A percentile compares a stretch with the other conserved stretches of the same genome.
Evolutionary conservation across 2,888 invertebrate species (phyloP).

Genomic region (Rhorus exstirpatorius): DNA sequence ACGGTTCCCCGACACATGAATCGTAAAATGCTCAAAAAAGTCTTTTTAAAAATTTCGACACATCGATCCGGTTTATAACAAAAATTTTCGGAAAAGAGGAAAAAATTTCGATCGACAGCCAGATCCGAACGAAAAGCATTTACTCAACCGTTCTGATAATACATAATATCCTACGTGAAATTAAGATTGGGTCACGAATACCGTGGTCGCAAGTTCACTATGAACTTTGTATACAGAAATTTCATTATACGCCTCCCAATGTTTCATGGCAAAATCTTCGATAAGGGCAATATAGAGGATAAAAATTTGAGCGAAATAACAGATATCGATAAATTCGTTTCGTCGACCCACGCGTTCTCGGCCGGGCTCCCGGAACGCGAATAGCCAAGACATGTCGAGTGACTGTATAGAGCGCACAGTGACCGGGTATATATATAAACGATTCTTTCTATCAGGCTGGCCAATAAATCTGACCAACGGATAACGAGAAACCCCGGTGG

Average conservation of each 20-base stretch:
- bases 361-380: slow-evolving; percentile 63
- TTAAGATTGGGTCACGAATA: background rate
- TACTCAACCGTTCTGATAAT: no score
- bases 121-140: no score
- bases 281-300: background rate
- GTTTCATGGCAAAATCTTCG: background rate
- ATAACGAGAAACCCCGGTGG: slow-evolving; percentile 51
- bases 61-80: no score
- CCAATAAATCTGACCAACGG: slow-evolving; percentile 59
- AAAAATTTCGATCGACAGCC: no score
- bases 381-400: slow-evolving; percentile 50
- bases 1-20: no score
- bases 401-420: slow-evolving; percentile 30
- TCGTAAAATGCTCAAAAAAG: no score
- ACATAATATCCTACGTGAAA: no score
- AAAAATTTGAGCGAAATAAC: slow-evolving; percentile 2
- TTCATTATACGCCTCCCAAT: background rate
- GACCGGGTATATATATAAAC: slow-evolving; percentile 31
- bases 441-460: slow-evolving; percentile 39
- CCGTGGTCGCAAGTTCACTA: background rate
- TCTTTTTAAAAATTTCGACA: no score
- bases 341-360: slow-evolving; percentile 59
- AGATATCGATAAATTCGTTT: slow-evolving; percentile 14
- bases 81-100: no score
- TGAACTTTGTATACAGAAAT: background rate